Evolutionary conservation across 2,797 vertebrate species (phyloP).

Genomic region (Chloroceryle amazona): DNA sequence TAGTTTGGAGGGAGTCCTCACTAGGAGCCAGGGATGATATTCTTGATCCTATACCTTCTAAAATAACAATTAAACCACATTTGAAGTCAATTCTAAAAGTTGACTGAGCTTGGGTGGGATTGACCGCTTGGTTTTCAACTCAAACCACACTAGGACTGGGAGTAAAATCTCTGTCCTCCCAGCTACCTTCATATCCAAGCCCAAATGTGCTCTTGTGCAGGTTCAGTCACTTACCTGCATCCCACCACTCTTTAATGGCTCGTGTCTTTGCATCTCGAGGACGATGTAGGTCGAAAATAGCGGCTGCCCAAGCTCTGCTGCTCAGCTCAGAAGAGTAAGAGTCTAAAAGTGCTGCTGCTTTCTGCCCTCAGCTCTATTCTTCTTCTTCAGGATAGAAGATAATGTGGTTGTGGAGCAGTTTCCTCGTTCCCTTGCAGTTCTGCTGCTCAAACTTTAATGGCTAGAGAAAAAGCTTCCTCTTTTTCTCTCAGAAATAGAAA

Average conservation of each 20-base stretch:
- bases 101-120: no score
- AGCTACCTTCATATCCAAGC: no score
- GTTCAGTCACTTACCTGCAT: no score
- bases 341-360: not conserved
- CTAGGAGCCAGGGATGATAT: no score
- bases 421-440: not conserved
- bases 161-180: not conserved
- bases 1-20: no score
- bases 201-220: no score
- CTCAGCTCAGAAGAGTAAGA: no score
- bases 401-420: not conserved
- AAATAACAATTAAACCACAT: no score
- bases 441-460: not conserved
- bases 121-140: not conserved
- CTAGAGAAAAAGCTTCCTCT: not conserved
- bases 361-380: rapidly evolving
- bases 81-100: no score
- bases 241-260: not conserved
- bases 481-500: not conserved
- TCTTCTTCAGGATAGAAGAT: not conserved
- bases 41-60: no score
- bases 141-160: no score
- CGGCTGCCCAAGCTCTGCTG: not conserved
- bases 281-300: rapidly evolving
- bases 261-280: not conserved